phyloP scores from a whole-genome alignment of 1,140 invertebrate species.

The Muscidifurax raptorellus region DNA sequence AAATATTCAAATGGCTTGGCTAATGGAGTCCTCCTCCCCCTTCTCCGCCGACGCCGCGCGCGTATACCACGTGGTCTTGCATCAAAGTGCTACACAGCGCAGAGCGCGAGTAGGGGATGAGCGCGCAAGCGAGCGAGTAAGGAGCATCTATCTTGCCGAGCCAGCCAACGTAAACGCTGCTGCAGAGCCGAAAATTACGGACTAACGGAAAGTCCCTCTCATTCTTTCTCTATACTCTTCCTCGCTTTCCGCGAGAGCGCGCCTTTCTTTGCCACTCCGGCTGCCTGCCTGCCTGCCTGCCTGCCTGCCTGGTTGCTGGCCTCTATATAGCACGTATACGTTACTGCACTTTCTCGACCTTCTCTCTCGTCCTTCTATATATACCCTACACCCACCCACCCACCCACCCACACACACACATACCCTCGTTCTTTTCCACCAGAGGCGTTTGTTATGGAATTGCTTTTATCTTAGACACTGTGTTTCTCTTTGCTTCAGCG shows the following conservation, averaged over 20 bases:
- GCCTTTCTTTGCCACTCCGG: constrained; percentile 1
- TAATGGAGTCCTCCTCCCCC: constrained; percentile 68
- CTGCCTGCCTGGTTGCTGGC: background rate
- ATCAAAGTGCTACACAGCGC: constrained; percentile 68
- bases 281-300: constrained; percentile 4
- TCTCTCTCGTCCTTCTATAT: constrained; percentile 4
- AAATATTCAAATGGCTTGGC: constrained; percentile 74
- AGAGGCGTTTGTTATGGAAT: constrained; percentile 50
- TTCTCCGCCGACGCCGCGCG: constrained; percentile 49
- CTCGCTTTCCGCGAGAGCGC: constrained; percentile 1
- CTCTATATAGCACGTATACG: constrained; percentile 26
- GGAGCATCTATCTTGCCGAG: constrained; percentile 66
- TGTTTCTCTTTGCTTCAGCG: background rate
- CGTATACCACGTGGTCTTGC: constrained; percentile 62
- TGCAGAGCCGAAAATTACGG: constrained; percentile 69
- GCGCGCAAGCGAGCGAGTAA: constrained; percentile 57
- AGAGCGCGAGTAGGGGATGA: constrained; percentile 44
- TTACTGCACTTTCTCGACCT: constrained; percentile 36
- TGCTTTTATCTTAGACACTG: constrained; percentile 44
- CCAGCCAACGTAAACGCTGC: constrained; percentile 36
- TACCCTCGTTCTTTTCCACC: constrained; percentile 15
- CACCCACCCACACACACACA: background rate
- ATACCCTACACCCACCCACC: background rate
- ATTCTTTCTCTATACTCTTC: background rate
- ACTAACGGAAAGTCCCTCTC: constrained; percentile 65